Evolutionary conservation across 2,113 vertebrate genomes (phyloP), one percentile per base, ranked within the genome.

Genomic region (Calidris pugnax): DNA sequence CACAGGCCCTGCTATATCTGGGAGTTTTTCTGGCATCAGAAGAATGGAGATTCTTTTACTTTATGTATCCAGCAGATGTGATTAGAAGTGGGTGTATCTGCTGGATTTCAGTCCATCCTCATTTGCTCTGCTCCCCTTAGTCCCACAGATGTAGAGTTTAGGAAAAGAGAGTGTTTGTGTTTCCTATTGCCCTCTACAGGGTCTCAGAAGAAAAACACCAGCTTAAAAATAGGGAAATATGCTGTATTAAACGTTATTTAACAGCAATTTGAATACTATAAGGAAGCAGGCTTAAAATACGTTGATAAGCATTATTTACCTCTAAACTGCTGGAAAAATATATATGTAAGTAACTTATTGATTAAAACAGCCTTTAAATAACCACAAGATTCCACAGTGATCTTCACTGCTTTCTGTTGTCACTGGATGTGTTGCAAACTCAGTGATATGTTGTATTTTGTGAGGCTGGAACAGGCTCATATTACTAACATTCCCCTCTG

Each of bases 171-270:
- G 32, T 5, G 15, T 87, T 76, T 33, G 63, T 64, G 57, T 66
- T 91, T 63, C 20, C 57, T 76, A 4, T 89, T 79, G 84, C 87
- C 91, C 72, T 95, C 93, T 95, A n/a, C 89, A 79, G 72, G 72
- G 35, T 78, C 45, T 45, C 51, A 57, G 71, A 60, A 92, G 55
- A 53, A 82, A 63, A 82, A 32, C 50, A 63, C 12, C 21, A 59
- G 15, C 21, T 85, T 73, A 39, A 76, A 88, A 89, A 26, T 21
- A 73, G 2, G 55, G 68, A 66, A 80, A 30, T 72, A 14, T 7
- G 32, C 43, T 78, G 14, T 50, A 26, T 68, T 63, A 76, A 93
- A 57, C 9, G 3, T 47, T 30, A 74, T 33, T n/a, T 60, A 73
- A 73, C 14, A 56, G 37, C 24, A 37, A 20, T 43, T 76, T 39